A percentile compares a stretch with the other conserved stretches of the same genome.
Conservation (phyloP, 2,888 invertebrate genomes). For the Cheilosia grossa region DNA sequence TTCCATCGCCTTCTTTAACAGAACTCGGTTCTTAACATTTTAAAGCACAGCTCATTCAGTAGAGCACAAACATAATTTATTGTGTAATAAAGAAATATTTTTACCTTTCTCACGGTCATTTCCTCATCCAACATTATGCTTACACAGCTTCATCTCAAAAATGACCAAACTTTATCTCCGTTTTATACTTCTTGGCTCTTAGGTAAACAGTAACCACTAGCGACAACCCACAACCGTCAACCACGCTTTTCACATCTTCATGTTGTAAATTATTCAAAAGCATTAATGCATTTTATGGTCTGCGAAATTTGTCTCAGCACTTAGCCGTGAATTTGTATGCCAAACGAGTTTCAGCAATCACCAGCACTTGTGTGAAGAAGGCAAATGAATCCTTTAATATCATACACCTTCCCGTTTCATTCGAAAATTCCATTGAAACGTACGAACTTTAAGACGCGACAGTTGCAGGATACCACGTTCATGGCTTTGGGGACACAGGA, state of each 20-base stretch:
- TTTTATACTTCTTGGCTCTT: constrained; percentile 3
- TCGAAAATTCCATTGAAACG: constrained; percentile 9
- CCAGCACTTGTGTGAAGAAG: constrained; percentile 31
- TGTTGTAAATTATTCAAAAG: constrained; percentile 38
- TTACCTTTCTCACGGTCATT: not conserved
- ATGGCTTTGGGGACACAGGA: constrained; percentile 5
- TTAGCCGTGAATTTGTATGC: constrained; percentile 38
- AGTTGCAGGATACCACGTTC: not conserved
- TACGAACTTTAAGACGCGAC: constrained; percentile 3
- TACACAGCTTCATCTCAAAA: not conserved
- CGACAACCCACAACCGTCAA: constrained; percentile 10
- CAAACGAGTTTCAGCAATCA: constrained; percentile 21
- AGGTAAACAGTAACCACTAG: too few species aligned
- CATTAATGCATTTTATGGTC: constrained; percentile 48
- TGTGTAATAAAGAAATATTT: too few species aligned
- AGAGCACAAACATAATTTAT: too few species aligned
- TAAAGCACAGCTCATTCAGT: too few species aligned
- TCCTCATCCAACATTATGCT: not conserved
- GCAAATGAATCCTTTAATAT: constrained; percentile 33
- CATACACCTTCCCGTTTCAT: constrained; percentile 25
- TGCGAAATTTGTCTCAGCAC: constrained; percentile 40
- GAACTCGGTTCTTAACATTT: too few species aligned
- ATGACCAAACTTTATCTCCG: constrained; percentile 16
- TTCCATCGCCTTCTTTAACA: not conserved
- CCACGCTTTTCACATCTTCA: constrained; percentile 22